These are phyloP conservation scores for Antennarius striatus DNA, from an alignment of 2,113 vertebrate genomes.

Conservation along the genomic window DNA sequence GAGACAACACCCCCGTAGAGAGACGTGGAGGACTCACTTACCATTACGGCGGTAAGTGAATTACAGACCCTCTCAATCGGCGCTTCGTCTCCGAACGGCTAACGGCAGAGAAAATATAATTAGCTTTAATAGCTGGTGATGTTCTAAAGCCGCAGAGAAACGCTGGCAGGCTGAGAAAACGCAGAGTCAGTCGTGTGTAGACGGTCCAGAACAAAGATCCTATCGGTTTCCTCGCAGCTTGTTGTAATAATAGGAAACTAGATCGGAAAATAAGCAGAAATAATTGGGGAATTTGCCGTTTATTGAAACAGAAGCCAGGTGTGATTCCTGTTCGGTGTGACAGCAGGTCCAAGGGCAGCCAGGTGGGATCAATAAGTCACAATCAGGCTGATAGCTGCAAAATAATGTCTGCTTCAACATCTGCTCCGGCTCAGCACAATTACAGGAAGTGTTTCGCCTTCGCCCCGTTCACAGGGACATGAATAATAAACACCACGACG, in stretches of 20 bases:
- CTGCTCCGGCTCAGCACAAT: conserved; percentile 62
- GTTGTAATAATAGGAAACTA: conserved; percentile 40
- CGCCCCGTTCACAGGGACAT: conserved; percentile 49
- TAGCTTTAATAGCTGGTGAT: conserved; percentile 56
- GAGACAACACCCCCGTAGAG: conserved; percentile 47
- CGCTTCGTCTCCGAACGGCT: conserved; percentile 36
- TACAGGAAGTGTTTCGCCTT: conserved; percentile 65
- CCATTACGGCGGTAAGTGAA: conserved; percentile 42
- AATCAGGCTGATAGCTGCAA: conserved; percentile 24
- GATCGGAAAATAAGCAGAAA: conserved; percentile 36
- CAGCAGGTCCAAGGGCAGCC: conserved; percentile 26
- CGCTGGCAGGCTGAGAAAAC: conserved; percentile 49
- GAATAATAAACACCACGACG: conserved; percentile 70
- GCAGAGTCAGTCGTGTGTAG: conserved; percentile 34
- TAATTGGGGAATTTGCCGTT: conserved; percentile 41
- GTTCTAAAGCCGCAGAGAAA: conserved; percentile 27
- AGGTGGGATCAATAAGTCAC: conserved; percentile 10
- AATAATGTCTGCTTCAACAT: conserved; percentile 42
- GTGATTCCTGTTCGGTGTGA: background rate
- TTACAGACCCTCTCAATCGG: conserved; percentile 43
- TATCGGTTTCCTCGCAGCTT: conserved; percentile 44
- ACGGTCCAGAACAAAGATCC: conserved; percentile 24
- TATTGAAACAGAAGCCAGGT: conserved; percentile 45
- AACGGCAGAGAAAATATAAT: conserved; percentile 63
- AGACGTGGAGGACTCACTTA: conserved; percentile 39